Conservation (phyloP, 2,113 vertebrate species). For the Anser brachyrhynchus region DNA sequence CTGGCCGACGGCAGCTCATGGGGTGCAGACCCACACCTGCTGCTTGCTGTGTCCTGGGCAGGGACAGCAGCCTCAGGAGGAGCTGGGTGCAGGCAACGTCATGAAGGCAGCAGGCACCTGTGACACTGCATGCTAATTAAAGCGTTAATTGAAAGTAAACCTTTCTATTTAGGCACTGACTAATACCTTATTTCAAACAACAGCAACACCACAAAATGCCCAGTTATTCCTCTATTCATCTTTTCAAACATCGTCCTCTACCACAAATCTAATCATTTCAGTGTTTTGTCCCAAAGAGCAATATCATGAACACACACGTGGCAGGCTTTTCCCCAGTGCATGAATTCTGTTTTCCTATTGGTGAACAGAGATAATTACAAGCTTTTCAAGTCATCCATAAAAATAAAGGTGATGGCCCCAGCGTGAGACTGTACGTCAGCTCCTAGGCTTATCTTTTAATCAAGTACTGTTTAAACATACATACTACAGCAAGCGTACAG, state of each 20-base stretch:
- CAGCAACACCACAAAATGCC: background rate
- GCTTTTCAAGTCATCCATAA: background rate
- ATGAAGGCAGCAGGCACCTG: background rate
- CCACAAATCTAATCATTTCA: background rate
- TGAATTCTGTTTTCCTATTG: background rate
- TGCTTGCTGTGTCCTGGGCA: fast-evolving
- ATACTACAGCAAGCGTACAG: background rate
- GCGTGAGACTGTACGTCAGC: background rate
- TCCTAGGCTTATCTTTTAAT: background rate
- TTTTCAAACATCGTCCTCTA: background rate
- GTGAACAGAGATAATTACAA: background rate
- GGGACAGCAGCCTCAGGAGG: background rate
- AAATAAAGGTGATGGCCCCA: background rate
- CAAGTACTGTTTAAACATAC: background rate
- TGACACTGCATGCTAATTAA: background rate
- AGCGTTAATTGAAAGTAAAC: background rate
- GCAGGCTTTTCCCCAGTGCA: background rate
- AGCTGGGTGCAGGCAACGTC: background rate
- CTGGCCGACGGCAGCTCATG: no score
- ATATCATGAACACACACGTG: background rate
- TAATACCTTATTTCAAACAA: background rate
- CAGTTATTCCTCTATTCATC: background rate
- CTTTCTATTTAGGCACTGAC: background rate
- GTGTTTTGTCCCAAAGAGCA: background rate
- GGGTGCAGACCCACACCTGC: no score